phyloP scores from a whole-genome alignment of 2,888 invertebrate genomes.

The Eilema griseolum region DNA sequence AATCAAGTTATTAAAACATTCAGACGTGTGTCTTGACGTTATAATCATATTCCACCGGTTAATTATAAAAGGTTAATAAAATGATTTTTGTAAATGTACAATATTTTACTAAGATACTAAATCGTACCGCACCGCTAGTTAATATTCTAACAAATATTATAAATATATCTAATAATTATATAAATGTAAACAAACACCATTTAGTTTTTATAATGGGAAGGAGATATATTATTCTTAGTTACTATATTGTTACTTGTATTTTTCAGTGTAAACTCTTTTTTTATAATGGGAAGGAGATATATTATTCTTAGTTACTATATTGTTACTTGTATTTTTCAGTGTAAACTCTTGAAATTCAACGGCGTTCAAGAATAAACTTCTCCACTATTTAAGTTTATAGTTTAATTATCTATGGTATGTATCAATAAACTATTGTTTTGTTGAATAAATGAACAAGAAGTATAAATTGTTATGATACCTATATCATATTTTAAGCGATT shows the following conservation, averaged over 20 bases:
- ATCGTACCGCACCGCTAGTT: not conserved
- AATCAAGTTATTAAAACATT: too few relatives aligned
- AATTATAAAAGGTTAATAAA: too few relatives aligned
- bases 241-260: slow-evolving; percentile 18
- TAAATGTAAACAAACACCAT: too few relatives aligned
- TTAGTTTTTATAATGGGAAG: too few relatives aligned
- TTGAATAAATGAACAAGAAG: not conserved
- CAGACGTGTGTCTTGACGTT: too few relatives aligned
- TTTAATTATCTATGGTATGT: not conserved
- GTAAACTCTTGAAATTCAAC: slow-evolving; percentile 62
- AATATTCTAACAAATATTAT: not conserved
- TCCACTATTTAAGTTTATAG: not conserved
- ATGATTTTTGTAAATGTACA: not conserved
- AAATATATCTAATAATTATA: too few relatives aligned
- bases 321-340: slow-evolving; percentile 59
- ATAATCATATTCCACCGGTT: too few relatives aligned
- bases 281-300: too few relatives aligned
- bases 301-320: too few relatives aligned
- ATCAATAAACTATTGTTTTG: not conserved
- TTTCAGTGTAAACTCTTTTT: slow-evolving; percentile 72
- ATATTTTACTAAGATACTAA: not conserved
- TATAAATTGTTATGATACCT: not conserved
- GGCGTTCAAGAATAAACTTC: slow-evolving; percentile 42
- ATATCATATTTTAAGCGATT: slow-evolving; percentile 10
- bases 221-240: too few relatives aligned